Conservation (phyloP, 1,140 invertebrate genomes). For the Magallana ariakensis region DNA sequence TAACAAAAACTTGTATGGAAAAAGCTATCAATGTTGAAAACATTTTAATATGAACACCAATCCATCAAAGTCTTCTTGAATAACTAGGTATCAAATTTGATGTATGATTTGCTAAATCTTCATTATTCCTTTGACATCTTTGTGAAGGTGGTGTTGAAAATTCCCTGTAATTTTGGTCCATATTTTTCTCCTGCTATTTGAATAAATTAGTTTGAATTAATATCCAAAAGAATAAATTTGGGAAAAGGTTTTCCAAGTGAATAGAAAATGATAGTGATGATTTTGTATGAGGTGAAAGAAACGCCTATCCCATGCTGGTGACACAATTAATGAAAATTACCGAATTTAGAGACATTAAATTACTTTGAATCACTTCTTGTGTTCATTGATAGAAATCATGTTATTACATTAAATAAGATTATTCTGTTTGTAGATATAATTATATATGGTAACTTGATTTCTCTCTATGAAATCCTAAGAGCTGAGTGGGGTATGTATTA, state of each 20-base stretch:
- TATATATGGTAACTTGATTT: background rate
- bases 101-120: background rate
- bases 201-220: background rate
- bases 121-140: background rate
- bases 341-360: constrained; percentile 23
- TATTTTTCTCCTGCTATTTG: background rate
- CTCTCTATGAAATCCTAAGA: background rate
- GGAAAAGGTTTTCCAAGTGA: background rate
- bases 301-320: background rate
- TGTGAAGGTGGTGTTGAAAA: background rate
- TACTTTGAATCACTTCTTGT: background rate
- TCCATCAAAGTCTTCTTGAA: background rate
- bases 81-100: background rate
- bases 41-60: background rate
- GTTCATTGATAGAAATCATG: constrained; percentile 6
- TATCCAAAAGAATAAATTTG: background rate
- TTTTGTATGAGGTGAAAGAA: background rate
- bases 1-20: too few species aligned
- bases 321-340: constrained; percentile 35
- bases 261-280: constrained; percentile 16
- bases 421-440: constrained; percentile 4
- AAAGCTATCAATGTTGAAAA: too few species aligned
- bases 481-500: background rate
- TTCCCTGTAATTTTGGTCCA: background rate
- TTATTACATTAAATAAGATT: background rate